Evolutionary conservation across 1,140 invertebrate species (phyloP), one percentile per base, ranked within the genome.

Genomic region (Heliconius himera): DNA sequence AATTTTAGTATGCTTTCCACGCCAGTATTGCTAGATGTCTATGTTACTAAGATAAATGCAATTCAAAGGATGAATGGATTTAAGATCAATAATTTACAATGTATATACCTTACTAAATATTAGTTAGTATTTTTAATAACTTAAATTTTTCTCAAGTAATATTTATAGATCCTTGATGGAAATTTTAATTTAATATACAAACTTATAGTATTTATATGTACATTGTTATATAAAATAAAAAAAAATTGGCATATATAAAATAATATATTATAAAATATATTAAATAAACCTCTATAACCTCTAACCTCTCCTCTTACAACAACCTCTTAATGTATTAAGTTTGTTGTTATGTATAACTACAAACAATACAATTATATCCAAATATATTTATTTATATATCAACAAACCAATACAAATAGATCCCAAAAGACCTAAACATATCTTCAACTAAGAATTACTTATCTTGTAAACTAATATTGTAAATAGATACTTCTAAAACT

Each of bases 371-470:
- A 54, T n/a, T 5, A 20, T 54, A 22, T 26, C 3, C 4, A 29
- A 66, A 26, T 66, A 26, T 26, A 54, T 54, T 4, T 54, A 26
- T 66, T 66, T 66, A 9, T 66, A 11, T 66, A 66, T 4, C n/a
- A 66, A 66, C n/a, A 26, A 9, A 26, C 11, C 22, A 66, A 66
- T 66, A 66, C 56, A 66, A 66, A 66, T 66, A 66, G 22, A 29
- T 66, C 56, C 56, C 56, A 66, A 13, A 66, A 66, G 56, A 26
- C 56, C 56, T 66, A 66, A 66, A 66, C 56, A 66, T 66, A 66
- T 26, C 22, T 66, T 66, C 20, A 66, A 66, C 22, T 26, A 66
- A 66, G 22, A 66, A 66, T 66, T 66, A 66, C 11, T n/a, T 66
- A 16, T 66, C 56, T 66, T 66, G 22, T 66, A 66, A 66, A 66